Evolutionary conservation across 2,113 vertebrate genomes (phyloP), one percentile per base, ranked within the genome.

Genomic region (Ophthalmolycus amberensis): DNA sequence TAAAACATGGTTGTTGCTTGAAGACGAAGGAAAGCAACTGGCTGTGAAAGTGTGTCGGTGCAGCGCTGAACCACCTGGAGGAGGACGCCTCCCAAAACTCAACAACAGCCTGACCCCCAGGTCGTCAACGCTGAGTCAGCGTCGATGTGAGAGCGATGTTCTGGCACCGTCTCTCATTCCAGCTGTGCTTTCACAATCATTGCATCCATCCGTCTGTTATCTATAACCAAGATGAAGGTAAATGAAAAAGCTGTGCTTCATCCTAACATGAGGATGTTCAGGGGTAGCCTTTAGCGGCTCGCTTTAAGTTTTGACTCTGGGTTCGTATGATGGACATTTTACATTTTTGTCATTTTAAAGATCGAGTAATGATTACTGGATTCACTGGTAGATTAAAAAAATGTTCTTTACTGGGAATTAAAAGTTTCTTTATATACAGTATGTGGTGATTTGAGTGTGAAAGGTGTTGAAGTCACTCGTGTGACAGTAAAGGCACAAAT

Each of bases 71-170:
- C 18, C 69, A 62, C 58, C 71, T 60, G 67, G 32, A 42, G 71
- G 34, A 75, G 58, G 69, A 27, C 11, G 52, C 20, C n/a, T 68
- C 29, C 44, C 22, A 83, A 83, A 74, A 29, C 32, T 75, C 29
- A 62, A 64, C 0, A 37, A 5, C 65, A 6, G 70, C 70, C 8
- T 58, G 52, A 73, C 68, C 63, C 80, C 59, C 65, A 42, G 34
- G 22, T 80, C 12, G 15, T 44, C 16, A 37, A 9, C 1, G 4
- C 50, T 58, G 38, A 9, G 27, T 65, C 32, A 34, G 46, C 46
- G 65, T 22, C 58, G 9, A 10, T 16, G 38, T 29, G 34, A 50
- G 16, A 29, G n/a, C n/a, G 25, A 52, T 4, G 18, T 20, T 67
- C 6, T 9, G 37, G 18, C 27, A 6, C 58, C 3, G 18, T 5